Percentiles rank a stretch among this genome's conserved stretches.
These are phyloP conservation scores for Argya squamiceps DNA, from an alignment of 2,797 vertebrate genomes.

Conservation along the genomic window DNA sequence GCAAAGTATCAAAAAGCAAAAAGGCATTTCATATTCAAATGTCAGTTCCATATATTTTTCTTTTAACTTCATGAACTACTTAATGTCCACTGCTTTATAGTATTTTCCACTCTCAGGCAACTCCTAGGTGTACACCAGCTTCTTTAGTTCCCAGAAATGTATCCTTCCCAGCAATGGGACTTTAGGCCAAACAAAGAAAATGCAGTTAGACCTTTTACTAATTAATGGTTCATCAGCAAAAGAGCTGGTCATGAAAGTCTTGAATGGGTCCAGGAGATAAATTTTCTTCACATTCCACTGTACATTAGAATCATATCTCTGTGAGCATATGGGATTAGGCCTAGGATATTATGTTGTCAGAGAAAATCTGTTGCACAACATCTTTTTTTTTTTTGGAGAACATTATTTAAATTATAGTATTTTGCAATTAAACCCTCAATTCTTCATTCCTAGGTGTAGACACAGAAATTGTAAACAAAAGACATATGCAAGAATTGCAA, in stretches of 20 bases:
- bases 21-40: neutral
- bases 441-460: neutral
- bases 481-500: neutral
- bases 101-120: neutral
- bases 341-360: neutral
- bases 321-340: neutral
- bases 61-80: neutral
- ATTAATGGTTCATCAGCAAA: neutral
- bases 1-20: neutral
- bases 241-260: neutral
- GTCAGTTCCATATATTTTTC: neutral
- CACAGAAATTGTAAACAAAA: neutral
- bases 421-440: neutral
- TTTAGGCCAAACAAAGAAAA: neutral
- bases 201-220: neutral
- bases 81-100: neutral
- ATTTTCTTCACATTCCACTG: neutral
- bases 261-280: neutral
- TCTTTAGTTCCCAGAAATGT: neutral
- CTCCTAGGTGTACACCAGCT: neutral
- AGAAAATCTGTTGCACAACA: neutral
- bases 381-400: neutral
- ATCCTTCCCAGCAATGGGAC: neutral
- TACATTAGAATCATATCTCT: neutral
- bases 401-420: neutral